phyloP scores from a whole-genome alignment of 1,140 invertebrate species.

The Tenebrio molitor region DNA sequence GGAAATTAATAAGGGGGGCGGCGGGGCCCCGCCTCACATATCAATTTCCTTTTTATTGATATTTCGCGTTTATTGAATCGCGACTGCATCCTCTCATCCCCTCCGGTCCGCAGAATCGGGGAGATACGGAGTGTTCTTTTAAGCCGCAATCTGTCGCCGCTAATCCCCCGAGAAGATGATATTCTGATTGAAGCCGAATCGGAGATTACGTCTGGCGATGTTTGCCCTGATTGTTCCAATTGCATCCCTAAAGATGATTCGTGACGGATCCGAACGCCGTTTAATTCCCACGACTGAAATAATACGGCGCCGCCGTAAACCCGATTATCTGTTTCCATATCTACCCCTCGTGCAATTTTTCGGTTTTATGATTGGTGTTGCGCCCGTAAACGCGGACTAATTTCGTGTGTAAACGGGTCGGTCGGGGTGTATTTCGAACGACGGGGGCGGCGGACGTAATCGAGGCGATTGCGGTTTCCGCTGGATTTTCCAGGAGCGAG shows the following conservation, averaged over 20 bases:
- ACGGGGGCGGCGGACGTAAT: no score
- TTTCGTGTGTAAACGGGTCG: no score
- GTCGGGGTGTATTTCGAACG: no score
- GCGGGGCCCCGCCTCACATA: not conserved
- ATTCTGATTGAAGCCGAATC: slow-evolving; percentile 35
- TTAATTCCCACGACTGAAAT: slow-evolving; percentile 26
- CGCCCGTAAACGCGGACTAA: slow-evolving; percentile 8
- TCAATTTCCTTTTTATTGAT: slow-evolving; percentile 11
- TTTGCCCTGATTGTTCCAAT: slow-evolving; percentile 30
- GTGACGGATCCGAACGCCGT: slow-evolving; percentile 9
- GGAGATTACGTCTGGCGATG: slow-evolving; percentile 12
- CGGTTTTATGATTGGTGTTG: slow-evolving; percentile 12
- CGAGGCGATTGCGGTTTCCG: no score
- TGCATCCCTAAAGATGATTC: slow-evolving; percentile 24
- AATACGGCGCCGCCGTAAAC: slow-evolving; percentile 8
- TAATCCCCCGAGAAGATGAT: slow-evolving; percentile 33
- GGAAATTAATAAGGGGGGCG: no score
- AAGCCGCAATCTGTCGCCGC: slow-evolving; percentile 16
- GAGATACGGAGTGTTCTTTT: slow-evolving; percentile 15
- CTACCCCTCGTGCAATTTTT: slow-evolving; percentile 22
- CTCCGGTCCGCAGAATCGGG: not conserved
- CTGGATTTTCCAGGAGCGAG: no score
- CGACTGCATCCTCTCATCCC: not conserved
- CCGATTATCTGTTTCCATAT: slow-evolving; percentile 27
- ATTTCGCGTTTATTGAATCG: slow-evolving; percentile 32